Evolutionary conservation across 2,797 vertebrate genomes (phyloP).

Genomic region (Cuniculus paca): DNA sequence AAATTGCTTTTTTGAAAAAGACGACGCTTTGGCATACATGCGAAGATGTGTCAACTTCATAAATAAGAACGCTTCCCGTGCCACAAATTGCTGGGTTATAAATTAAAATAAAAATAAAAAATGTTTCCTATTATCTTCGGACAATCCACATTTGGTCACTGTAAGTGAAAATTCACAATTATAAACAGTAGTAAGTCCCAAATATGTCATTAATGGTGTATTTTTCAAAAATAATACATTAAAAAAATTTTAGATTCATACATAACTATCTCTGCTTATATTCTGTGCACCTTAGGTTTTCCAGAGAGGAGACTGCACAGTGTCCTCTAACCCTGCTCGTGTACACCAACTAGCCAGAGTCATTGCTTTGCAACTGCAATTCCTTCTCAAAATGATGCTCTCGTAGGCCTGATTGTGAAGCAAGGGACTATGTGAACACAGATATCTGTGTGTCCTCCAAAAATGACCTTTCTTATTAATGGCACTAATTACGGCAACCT

Average conservation of each 20-base stretch:
- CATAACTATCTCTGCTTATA: background rate
- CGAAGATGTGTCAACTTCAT: constrained; percentile 53
- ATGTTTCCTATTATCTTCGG: constrained; percentile 8
- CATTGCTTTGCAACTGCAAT: background rate
- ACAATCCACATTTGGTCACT: constrained; percentile 11
- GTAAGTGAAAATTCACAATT: constrained; percentile 24
- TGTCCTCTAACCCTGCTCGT: background rate
- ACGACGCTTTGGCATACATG: constrained; percentile 1
- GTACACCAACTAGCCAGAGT: background rate
- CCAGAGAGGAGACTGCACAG: background rate
- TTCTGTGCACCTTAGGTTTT: background rate
- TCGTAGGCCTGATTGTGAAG: background rate
- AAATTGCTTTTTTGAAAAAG: constrained; percentile 59
- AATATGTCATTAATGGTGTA: background rate
- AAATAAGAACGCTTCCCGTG: constrained; percentile 52
- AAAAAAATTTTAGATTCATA: background rate
- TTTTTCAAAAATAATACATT: background rate
- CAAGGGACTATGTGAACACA: background rate
- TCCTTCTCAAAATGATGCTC: background rate
- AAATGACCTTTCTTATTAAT: background rate
- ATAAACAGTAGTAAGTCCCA: constrained; percentile 6
- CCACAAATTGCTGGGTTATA: background rate
- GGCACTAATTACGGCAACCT: background rate
- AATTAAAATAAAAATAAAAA: background rate
- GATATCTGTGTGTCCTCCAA: background rate